Evolutionary conservation across 2,797 vertebrate genomes (phyloP).

Genomic region (Chiroxiphia lanceolata): DNA sequence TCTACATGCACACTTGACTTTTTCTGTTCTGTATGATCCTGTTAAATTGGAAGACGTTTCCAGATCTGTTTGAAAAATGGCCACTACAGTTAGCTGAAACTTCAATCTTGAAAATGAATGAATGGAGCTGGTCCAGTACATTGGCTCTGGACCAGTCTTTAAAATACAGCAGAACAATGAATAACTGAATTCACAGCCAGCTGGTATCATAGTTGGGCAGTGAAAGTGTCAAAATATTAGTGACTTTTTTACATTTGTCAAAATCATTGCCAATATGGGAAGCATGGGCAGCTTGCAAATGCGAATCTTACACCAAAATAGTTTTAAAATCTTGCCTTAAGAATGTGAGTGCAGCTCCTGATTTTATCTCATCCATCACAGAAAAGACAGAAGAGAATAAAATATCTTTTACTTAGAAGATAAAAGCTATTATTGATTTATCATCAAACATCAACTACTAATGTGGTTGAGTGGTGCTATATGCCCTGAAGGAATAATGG

Average conservation of each 20-base stretch:
- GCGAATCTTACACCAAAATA: slow-evolving; percentile 72
- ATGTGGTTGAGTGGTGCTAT: slow-evolving; percentile 68
- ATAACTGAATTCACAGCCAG: slow-evolving; percentile 90
- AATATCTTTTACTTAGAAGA: slow-evolving; percentile 75
- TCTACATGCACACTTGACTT: slow-evolving; percentile 69
- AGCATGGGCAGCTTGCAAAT: slow-evolving; percentile 83
- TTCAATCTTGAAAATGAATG: slow-evolving; percentile 83
- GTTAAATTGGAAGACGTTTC: slow-evolving; percentile 76
- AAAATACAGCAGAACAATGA: slow-evolving; percentile 85
- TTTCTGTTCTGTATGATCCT: slow-evolving; percentile 67
- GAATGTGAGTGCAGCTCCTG: slow-evolving; percentile 54
- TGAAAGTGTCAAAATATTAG: slow-evolving; percentile 86
- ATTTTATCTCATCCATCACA: slow-evolving; percentile 45
- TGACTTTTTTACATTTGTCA: slow-evolving; percentile 87
- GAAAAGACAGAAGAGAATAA: slow-evolving; percentile 57
- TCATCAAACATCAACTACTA: slow-evolving; percentile 69
- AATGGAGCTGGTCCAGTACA: slow-evolving; percentile 89
- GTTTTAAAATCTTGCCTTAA: slow-evolving; percentile 73
- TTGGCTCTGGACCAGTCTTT: slow-evolving; percentile 93
- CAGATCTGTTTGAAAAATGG: slow-evolving; percentile 77
- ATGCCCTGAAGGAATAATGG: slow-evolving; percentile 70
- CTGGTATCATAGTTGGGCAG: slow-evolving; percentile 89
- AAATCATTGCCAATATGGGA: slow-evolving; percentile 82
- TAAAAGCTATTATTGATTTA: slow-evolving; percentile 75
- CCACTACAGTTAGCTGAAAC: slow-evolving; percentile 79